These are phyloP conservation scores for Maccullochella peelii DNA, from an alignment of 2,113 vertebrate species.

Conservation along the genomic window DNA sequence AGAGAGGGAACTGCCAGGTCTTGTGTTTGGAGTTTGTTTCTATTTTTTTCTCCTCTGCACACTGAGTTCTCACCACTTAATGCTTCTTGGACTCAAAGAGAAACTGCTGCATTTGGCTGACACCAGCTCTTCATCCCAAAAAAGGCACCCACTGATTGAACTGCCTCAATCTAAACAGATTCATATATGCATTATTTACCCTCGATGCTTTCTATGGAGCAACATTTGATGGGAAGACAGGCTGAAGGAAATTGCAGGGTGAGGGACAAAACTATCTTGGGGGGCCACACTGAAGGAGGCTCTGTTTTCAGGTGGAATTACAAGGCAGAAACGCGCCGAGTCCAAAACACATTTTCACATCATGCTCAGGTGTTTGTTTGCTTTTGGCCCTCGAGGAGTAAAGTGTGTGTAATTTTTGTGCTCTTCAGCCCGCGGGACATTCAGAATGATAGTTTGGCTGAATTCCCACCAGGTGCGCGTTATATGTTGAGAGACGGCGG, in stretches of 20 bases:
- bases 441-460: conserved; percentile 36
- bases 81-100: conserved; percentile 32
- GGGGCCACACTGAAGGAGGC: conserved; percentile 35
- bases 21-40: conserved; percentile 42
- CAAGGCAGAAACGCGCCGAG: conserved; percentile 25
- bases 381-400: conserved; percentile 38
- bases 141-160: conserved; percentile 41
- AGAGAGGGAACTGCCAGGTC: conserved; percentile 15
- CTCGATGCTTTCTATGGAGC: conserved; percentile 42
- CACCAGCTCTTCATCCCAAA: conserved; percentile 35
- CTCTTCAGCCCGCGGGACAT: conserved; percentile 41
- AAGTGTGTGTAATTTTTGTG: conserved; percentile 53
- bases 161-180: conserved; percentile 42
- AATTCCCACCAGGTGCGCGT: conserved; percentile 56
- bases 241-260: conserved; percentile 41
- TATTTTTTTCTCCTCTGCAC: conserved; percentile 15
- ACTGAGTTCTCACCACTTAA: conserved; percentile 51
- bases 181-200: conserved; percentile 42
- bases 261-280: conserved; percentile 52
- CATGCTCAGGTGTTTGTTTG: conserved; percentile 61
- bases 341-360: conserved; percentile 55
- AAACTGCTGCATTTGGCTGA: conserved; percentile 38
- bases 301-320: conserved; percentile 55
- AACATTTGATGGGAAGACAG: conserved; percentile 22
- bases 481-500: conserved; percentile 10